Evolutionary conservation across 2,113 vertebrate genomes (phyloP).

Genomic region (Smithornis capensis): DNA sequence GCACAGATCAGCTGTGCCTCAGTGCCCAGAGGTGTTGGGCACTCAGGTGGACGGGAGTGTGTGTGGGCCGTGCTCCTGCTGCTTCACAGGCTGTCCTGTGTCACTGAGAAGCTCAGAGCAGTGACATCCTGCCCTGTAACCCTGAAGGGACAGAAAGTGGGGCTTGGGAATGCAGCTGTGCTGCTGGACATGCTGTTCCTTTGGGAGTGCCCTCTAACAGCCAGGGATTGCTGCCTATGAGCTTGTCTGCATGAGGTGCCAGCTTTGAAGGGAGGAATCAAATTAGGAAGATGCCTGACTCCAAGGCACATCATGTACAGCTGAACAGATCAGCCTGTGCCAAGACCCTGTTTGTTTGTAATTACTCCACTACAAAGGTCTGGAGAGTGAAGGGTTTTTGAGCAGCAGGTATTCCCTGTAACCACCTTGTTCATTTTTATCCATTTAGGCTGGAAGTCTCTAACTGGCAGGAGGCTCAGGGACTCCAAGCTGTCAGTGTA

Average conservation of each 20-base stretch:
- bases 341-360: neutral
- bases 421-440: neutral
- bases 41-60: neutral
- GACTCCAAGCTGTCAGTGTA: neutral
- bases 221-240: neutral
- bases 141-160: neutral
- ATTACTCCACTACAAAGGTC: neutral
- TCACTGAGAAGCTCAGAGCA: neutral
- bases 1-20: neutral
- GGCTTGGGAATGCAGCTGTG: neutral
- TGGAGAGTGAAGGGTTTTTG: neutral
- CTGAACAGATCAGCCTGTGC: neutral
- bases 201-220: neutral
- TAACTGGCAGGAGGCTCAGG: neutral
- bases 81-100: neutral
- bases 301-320: neutral
- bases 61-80: neutral
- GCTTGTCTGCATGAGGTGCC: neutral
- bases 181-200: neutral
- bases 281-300: neutral
- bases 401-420: neutral
- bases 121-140: fast-evolving
- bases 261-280: neutral
- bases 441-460: neutral
- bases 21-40: neutral